Base-by-base conservation (phyloP, 2,888 invertebrate genomes). In the Thecophora atra region DNA sequence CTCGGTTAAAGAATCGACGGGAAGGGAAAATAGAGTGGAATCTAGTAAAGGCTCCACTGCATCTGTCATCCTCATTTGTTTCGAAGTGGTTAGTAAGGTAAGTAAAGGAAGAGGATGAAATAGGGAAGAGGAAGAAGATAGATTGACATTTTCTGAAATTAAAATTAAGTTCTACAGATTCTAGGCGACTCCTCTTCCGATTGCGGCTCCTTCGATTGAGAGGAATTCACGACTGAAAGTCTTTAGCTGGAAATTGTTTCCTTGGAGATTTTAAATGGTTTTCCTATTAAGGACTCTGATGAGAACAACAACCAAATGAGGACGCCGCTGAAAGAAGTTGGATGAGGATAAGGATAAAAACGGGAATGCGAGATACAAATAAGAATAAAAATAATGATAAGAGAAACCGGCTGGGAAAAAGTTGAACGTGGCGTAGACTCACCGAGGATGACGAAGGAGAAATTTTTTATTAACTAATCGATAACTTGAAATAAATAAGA, bases 191-290 rank as follows among this genome's bases (percentile, higher is more conserved):
- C 58, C 47, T 26, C 24, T 37, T 69, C 44, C 30, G 58, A 17
- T 24, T 60, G n/a, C n/a, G 58, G 8, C 42, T 69, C 42, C n/a
- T 28, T 24, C 19, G 64, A 58, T 17, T 24, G 11, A 42, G 62
- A 11, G 6, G 26, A 13, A 58, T 30, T 44, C 15, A 17, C 24
- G 44, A 28, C 58, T 21, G 19, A 63, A 21, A n/a, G 44, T 42
- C 63, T 52, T 73, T 70, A 28, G 66, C 28, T 70, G 76, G 66
- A 78, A 81, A 77, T 78, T 78, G 79, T 83, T 75, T 82, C 82
- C 82, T 77, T 82, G 80, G 82, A 82, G 82, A 82, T 75, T 77
- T 77, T 75, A 72, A 75, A 77, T 76, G 72, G 75, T 72, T 75
- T 74, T 76, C 70, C 72, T 74, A 71, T 76, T 76, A 71, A 72